Base-by-base conservation (phyloP, 2,113 vertebrate species). In the Dicaeum eximium region DNA sequence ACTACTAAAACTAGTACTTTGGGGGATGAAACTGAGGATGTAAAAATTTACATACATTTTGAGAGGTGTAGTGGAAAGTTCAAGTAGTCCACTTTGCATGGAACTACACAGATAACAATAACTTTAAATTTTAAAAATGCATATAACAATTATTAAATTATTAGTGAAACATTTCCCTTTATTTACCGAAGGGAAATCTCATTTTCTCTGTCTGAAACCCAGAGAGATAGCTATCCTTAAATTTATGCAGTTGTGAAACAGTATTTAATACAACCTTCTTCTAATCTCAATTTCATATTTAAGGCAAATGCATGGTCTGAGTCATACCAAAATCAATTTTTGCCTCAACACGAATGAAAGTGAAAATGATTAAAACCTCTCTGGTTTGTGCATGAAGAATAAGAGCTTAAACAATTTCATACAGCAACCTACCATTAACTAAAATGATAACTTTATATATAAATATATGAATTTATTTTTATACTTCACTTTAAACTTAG, bases 261-360 rank as follows among this genome's bases (percentile, higher is more conserved):
- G 40, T 44, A 37, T 62, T 95, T 82, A 90, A 90, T 71, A 89
- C n/a, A 93, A 87, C 45, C 42, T 61, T 67, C 87, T 65, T 64
- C 74, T 90, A 82, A 95, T 86, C 70, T 90, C 62, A 65, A 48
- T 91, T 93, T 90, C 50, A 37, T 71, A 80, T 87, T 90, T 93
- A 93, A 96, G 50, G 80, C 65, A 95, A 95, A 84, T 53, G 73
- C 69, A 93, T 1, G 0, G 35, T 44, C 53, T 95, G 92, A 97
- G 80, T 95, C 89, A 95, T 27, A 67, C 11, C 69, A 45, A 84
- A 95, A 93, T 92, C 38, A 92, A 67, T 93, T 95, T 74, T 75
- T 53, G 69, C 70, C 53, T 87, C 65, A 79, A 45, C 57, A 89
- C 45, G 77, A 92, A 93, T 30, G 69, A 75, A 93, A 89, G 31